These are phyloP conservation scores for Sebastes dallii DNA, from an alignment of 2,797 vertebrate genomes.

Conservation along the genomic window DNA sequence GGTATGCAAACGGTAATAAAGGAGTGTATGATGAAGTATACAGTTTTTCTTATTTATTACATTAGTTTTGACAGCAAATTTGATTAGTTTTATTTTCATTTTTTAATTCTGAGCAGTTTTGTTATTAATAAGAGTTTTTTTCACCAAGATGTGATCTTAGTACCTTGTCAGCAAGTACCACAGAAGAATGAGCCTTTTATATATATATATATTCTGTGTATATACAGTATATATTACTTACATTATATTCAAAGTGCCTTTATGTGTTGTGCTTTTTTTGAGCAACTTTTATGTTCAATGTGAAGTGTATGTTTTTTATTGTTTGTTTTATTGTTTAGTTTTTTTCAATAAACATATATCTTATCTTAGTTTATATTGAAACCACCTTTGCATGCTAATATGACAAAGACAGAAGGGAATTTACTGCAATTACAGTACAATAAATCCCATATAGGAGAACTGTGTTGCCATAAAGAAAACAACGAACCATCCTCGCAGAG, in stretches of 20 bases:
- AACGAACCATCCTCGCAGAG: constrained; percentile 33
- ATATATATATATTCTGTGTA: no score
- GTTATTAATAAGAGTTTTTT: no score
- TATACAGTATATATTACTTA: no score
- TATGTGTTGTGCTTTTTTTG: no score
- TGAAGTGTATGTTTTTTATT: no score
- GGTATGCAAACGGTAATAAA: not conserved
- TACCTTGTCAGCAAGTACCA: no score
- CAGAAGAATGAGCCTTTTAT: no score
- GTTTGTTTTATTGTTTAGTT: not conserved
- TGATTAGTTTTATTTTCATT: no score
- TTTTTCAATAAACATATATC: not conserved
- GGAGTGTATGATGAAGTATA: not conserved
- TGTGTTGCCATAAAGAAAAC: constrained; percentile 32
- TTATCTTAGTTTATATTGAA: not conserved
- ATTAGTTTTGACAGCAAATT: not conserved
- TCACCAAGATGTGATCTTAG: no score
- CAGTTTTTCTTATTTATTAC: constrained; percentile 5
- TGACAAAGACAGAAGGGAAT: constrained; percentile 30
- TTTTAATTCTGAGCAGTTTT: no score
- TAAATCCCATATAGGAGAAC: constrained; percentile 38
- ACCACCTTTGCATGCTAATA: constrained; percentile 8
- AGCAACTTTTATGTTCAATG: no score
- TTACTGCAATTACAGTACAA: constrained; percentile 26
- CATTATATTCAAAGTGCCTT: no score